These are phyloP conservation scores for Hipposideros armiger DNA, from an alignment of 2,113 vertebrate species.

Conservation along the genomic window DNA sequence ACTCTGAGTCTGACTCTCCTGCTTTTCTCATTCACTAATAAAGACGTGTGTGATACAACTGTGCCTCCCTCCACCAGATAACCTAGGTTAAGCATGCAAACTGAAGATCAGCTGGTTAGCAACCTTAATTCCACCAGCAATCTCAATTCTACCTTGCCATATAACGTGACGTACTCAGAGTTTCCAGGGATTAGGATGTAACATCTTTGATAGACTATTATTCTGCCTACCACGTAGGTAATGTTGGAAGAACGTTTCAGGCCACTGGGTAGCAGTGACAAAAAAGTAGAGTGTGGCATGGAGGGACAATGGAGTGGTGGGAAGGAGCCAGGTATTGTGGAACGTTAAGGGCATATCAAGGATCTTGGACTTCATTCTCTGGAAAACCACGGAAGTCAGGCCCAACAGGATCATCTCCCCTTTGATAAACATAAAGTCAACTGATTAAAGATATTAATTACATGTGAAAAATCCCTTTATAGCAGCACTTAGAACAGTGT, in stretches of 20 bases:
- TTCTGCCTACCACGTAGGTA: background rate
- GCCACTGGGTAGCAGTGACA: background rate
- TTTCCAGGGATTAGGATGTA: background rate
- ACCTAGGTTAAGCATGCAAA: background rate
- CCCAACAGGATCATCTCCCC: background rate
- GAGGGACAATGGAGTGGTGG: background rate
- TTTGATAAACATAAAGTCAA: slow-evolving; percentile 6
- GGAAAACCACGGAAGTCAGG: background rate
- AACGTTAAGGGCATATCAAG: background rate
- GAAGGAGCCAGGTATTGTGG: background rate
- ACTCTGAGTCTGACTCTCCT: background rate
- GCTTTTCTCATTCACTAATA: background rate
- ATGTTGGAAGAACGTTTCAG: background rate
- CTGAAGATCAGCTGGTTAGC: background rate
- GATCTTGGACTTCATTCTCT: background rate
- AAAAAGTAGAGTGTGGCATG: background rate
- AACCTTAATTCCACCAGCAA: background rate
- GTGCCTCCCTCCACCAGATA: background rate
- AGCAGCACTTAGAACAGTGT: background rate
- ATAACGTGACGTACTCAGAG: background rate
- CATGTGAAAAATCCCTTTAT: background rate
- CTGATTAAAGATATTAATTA: background rate
- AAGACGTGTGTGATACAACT: background rate
- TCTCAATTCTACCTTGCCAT: background rate
- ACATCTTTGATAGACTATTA: background rate